These are phyloP conservation scores for Phrynosoma platyrhinos DNA, from an alignment of 2,113 vertebrate genomes.

Conservation along the genomic window DNA sequence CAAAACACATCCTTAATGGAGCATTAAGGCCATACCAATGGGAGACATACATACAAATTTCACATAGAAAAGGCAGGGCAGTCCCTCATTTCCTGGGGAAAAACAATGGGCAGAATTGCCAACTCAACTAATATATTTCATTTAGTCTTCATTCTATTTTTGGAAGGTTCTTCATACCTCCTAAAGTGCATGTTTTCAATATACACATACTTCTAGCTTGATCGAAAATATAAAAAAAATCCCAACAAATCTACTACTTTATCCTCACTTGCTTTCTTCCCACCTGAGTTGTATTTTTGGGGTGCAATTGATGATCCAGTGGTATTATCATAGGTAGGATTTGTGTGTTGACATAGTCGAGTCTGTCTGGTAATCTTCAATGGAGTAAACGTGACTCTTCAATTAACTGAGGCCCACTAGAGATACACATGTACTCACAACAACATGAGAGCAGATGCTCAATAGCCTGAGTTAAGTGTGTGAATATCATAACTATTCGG, in stretches of 20 bases:
- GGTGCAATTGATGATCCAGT: background rate
- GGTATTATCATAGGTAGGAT: background rate
- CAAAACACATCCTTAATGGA: constrained; percentile 79
- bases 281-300: constrained; percentile 17
- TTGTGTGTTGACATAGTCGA: background rate
- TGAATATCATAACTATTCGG: background rate
- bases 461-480: background rate
- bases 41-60: constrained; percentile 69
- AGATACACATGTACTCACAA: background rate
- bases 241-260: background rate
- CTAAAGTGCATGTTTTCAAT: constrained; percentile 15
- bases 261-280: background rate
- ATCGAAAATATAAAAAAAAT: constrained; percentile 8
- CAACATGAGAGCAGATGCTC: background rate
- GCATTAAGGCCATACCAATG: constrained; percentile 92
- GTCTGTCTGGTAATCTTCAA: background rate
- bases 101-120: constrained; percentile 26
- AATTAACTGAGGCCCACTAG: background rate
- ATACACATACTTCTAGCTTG: background rate
- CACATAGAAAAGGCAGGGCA: constrained; percentile 66
- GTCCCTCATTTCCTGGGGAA: constrained; percentile 44
- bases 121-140: background rate
- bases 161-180: constrained; percentile 21
- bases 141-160: constrained; percentile 4
- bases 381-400: background rate